Base-by-base conservation (phyloP, 2,888 invertebrate species). In the Cantharis flavilabris region DNA sequence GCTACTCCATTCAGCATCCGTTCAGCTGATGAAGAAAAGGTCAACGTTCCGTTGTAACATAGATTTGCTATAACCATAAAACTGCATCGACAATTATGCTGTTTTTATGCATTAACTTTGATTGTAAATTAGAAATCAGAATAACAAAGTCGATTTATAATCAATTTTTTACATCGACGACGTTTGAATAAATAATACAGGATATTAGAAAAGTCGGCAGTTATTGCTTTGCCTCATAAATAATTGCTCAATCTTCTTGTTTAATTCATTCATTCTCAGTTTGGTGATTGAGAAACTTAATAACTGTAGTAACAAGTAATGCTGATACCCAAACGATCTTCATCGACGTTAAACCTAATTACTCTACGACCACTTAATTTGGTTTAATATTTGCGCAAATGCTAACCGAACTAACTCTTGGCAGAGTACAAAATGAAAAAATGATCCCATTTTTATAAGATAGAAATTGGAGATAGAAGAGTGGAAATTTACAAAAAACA, bases 1-100 rank as follows among this genome's bases (percentile, higher is more conserved):
- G 71, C 76, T 76, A 62, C 69, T 74, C 74, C 77, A 75, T 74
- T 49, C 77, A 77, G 77, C 77, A 77, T 75, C 72, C 77, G 74
- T 71, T 75, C 74, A 75, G 71, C 77, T 77, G 75, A 77, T 75
- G 33, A 71, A 70, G 69, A 18, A 71, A 72, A 64, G 77, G 74
- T 77, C 77, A 77, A 77, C 75, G 77, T 75, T 69, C 77, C 72
- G 71, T 70, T 72, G 71, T 77, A 77, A 65, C 72, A 75, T 74
- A 77, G 71, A 75, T 77, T 77, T 75, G 71, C 69, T 71, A 75
- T 33, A 71, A 72, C 77, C 70, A 72, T 72, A 69, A 72, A 77
- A 71, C 69, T 69, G 70, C 74, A 74, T 23, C 70, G 13, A 13
- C 33, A n/a, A 33, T 33, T 33, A 65, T 23, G 20, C 65, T 65